A percentile compares a stretch with the other conserved stretches of the same genome.
These are phyloP conservation scores for Pocillopora meandrina DNA, from an alignment of 92 coral and sea anemone genomes.

Conservation along the genomic window DNA sequence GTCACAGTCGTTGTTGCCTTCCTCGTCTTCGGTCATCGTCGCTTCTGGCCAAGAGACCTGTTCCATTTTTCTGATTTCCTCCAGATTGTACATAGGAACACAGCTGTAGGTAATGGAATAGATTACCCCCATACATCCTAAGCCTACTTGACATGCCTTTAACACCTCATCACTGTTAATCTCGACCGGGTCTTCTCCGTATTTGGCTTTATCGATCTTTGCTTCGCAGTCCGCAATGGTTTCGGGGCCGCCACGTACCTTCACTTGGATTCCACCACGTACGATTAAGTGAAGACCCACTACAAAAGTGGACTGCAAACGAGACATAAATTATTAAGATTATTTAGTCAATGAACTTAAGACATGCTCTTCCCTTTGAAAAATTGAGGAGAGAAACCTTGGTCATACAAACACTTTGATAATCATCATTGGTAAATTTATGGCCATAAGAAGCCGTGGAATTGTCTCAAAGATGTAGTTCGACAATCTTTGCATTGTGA, in stretches of 20 bases:
- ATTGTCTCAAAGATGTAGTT: too few species aligned
- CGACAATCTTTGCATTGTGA: too few species aligned
- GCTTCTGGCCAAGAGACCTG: constrained; percentile 12
- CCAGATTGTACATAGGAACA: constrained; percentile 36
- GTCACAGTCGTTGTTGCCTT: too few species aligned
- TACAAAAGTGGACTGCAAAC: constrained; percentile 44
- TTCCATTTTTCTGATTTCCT: constrained; percentile 13
- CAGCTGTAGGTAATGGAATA: constrained; percentile 49
- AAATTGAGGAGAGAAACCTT: too few species aligned
- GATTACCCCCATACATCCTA: constrained; percentile 38
- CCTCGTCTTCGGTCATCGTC: neutral
- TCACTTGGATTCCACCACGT: constrained; percentile 42
- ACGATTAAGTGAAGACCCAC: constrained; percentile 40
- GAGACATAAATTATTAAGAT: neutral
- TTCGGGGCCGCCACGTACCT: constrained; percentile 22
- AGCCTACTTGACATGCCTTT: constrained; percentile 40
- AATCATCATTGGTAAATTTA: too few species aligned
- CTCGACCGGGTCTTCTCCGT: constrained; percentile 27
- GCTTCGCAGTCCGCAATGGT: constrained; percentile 25
- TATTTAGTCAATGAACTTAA: neutral
- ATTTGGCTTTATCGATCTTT: constrained; percentile 30
- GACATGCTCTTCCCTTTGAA: too few species aligned
- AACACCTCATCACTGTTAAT: constrained; percentile 34
- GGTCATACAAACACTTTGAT: too few species aligned
- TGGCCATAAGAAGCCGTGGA: too few species aligned